Conservation (phyloP, 2,888 invertebrate species). For the Silvanus unidentatus region DNA sequence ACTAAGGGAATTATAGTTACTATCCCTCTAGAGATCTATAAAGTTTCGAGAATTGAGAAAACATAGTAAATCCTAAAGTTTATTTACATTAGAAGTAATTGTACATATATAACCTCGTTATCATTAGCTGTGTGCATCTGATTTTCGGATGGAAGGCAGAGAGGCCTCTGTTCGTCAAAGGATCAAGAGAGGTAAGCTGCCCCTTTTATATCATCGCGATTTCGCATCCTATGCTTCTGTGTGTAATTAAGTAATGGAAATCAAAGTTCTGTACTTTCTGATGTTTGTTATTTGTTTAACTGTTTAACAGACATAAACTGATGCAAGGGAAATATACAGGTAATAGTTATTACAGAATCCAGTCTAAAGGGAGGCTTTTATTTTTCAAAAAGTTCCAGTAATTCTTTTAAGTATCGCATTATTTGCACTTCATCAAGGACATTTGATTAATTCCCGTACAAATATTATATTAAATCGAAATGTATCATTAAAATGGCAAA, state of each 20-base stretch:
- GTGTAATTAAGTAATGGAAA: constrained; percentile 49
- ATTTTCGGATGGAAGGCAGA: constrained; percentile 37
- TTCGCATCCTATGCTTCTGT: constrained; percentile 37
- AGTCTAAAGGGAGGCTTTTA: constrained; percentile 2
- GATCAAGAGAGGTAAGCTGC: constrained; percentile 29
- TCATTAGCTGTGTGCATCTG: constrained; percentile 44
- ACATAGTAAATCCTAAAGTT: constrained; percentile 2
- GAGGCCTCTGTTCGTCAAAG: constrained; percentile 37
- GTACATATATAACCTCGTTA: constrained; percentile 47
- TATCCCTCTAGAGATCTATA: too few species aligned
- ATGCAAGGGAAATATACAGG: not conserved
- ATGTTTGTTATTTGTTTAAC: constrained; percentile 43
- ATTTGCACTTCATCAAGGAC: constrained; percentile 3
- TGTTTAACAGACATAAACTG: constrained; percentile 26
- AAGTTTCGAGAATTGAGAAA: too few species aligned
- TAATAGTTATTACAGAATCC: not conserved
- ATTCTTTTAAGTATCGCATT: not conserved
- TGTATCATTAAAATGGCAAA: too few species aligned
- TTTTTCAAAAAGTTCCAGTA: not conserved
- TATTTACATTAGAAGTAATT: constrained; percentile 42
- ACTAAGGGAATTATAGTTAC: too few species aligned
- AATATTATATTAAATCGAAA: too few species aligned
- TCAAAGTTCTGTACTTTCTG: constrained; percentile 45
- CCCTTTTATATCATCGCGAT: constrained; percentile 33
- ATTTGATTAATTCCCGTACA: not conserved